Base-by-base conservation (phyloP, 2,113 vertebrate genomes). In the Lepus americanus region DNA sequence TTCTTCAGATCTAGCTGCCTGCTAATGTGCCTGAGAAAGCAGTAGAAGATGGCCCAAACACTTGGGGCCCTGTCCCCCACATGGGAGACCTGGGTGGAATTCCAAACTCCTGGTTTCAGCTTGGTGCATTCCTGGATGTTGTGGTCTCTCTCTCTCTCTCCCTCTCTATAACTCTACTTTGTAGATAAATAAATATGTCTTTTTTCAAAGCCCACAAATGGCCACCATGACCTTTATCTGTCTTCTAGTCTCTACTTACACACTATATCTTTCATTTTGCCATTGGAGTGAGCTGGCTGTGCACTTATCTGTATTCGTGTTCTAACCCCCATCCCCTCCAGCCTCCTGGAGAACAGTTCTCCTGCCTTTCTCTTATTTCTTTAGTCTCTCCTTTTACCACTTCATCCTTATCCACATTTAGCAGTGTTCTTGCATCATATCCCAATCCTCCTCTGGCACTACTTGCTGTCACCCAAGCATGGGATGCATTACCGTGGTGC, bases 401-500 rank as follows among this genome's bases (percentile, higher is more conserved):
- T 77, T 89, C 27, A 33, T 44, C 44, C 11, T 79, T 14, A 31
- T 64, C 27, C 55, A 33, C 20, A 9, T 14, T 51, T 64, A 80
- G 22, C 3, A 20, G 29, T 44, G 13, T 70, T 89, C 19, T 49
- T 63, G 1, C 17, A 27, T 72, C 13, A 6, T 49, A 5, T 29
- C 31, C 67, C 63, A n/a, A 33, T 31, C 11, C 23, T 59, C 23
- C 29, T 11, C 44, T 14, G 63, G 22, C 25, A 39, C 4, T 31
- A 6, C 19, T 64, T 84, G 20, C 9, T 33, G 70, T 23, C n/a
- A 39, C 27, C 10, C 27, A 25, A 86, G 36, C 14, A 27, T 20
- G 5, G 4, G 16, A 1, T 14, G 9, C 0, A 22, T 2, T 66
- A 5, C 0, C 39, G 66, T 14, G 11, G 3, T 74, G 33, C 16